phyloP scores from a whole-genome alignment of 2,888 invertebrate genomes.

The Conistra vaccinii region DNA sequence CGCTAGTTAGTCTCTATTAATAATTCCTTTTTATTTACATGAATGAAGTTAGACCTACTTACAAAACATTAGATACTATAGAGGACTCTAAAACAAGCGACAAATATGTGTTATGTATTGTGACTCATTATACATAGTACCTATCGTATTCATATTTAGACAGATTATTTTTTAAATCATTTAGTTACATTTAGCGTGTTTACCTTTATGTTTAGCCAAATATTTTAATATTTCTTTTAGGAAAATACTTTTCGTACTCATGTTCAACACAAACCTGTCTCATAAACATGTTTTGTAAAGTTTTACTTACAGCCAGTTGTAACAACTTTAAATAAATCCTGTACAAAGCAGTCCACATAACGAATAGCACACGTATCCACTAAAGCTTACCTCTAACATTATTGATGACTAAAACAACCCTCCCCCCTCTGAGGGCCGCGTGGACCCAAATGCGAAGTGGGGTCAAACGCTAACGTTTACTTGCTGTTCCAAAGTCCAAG shows the following conservation, averaged over 20 bases:
- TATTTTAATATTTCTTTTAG: not conserved
- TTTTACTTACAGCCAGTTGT: not conserved
- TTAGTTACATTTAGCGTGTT: not conserved
- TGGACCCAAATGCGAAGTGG: slow-evolving; percentile 87
- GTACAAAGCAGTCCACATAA: slow-evolving; percentile 57
- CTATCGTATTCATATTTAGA: too few relatives aligned
- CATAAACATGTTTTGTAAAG: not conserved
- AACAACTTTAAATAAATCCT: slow-evolving; percentile 32
- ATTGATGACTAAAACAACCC: slow-evolving; percentile 89
- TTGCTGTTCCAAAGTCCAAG: slow-evolving; percentile 67
- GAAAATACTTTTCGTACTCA: not conserved
- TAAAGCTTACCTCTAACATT: slow-evolving; percentile 87
- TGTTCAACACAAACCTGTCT: not conserved
- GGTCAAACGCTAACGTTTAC: slow-evolving; percentile 88
- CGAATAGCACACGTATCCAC: slow-evolving; percentile 80
- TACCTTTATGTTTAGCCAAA: not conserved
- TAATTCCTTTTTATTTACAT: not conserved
- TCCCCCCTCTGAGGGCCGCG: slow-evolving; percentile 73
- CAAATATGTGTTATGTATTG: not conserved
- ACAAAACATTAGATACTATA: not conserved
- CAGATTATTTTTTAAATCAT: not conserved
- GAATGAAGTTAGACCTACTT: too few relatives aligned
- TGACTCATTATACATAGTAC: too few relatives aligned
- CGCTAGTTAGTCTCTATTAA: not conserved
- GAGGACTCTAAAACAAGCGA: not conserved